Evolutionary conservation across 2,888 invertebrate genomes (phyloP).

Genomic region (Pammene aurita): DNA sequence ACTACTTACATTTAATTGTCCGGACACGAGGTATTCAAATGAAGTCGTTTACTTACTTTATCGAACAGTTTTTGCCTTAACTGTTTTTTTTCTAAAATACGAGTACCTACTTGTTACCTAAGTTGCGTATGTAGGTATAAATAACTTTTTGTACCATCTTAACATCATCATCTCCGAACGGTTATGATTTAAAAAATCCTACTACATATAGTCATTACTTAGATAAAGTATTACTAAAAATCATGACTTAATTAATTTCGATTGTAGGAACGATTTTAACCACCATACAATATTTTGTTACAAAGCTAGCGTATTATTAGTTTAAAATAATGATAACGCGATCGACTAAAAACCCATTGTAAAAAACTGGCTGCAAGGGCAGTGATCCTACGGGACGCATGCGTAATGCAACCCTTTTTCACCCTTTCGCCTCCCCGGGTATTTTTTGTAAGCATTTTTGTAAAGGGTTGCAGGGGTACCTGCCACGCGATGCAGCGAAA

Average conservation of each 20-base stretch:
- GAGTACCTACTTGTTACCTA: neutral
- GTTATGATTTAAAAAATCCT: neutral
- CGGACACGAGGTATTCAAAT: conserved; percentile 30
- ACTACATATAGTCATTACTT: neutral
- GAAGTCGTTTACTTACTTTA: conserved; percentile 8
- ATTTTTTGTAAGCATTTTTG: conserved; percentile 80
- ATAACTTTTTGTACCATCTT: neutral
- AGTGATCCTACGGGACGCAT: conserved; percentile 77
- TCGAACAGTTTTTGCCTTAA: conserved; percentile 2
- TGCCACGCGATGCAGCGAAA: conserved; percentile 76
- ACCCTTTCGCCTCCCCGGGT: conserved; percentile 79
- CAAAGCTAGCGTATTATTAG: conserved; percentile 23
- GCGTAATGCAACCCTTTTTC: conserved; percentile 82
- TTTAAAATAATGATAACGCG: conserved; percentile 35
- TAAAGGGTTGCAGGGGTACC: conserved; percentile 82
- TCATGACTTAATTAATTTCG: too few relatives aligned
- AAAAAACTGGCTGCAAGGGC: conserved; percentile 76
- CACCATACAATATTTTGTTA: conserved; percentile 2
- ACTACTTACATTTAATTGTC: conserved; percentile 37
- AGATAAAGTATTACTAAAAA: too few relatives aligned
- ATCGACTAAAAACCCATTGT: conserved; percentile 47
- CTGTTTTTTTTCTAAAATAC: neutral
- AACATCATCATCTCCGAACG: neutral
- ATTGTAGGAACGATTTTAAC: neutral
- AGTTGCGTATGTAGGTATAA: neutral